Evolutionary conservation across 2,113 vertebrate species (phyloP), one percentile per base, ranked within the genome.

Genomic region (Piprites chloris): DNA sequence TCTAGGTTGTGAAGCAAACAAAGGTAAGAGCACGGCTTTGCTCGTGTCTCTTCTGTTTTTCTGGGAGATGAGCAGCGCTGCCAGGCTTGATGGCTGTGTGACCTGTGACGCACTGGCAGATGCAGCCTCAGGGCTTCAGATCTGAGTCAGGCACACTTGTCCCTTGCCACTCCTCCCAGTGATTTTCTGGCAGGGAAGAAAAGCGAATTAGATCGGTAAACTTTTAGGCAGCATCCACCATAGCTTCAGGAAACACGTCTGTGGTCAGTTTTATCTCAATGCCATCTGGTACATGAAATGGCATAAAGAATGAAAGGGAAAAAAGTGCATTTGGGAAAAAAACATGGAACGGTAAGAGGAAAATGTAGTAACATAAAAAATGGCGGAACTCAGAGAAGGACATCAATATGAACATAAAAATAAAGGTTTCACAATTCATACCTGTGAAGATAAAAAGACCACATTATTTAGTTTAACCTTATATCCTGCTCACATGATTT

Each of bases 61-160:
- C 66, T 72, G 50, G 37, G 77, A 53, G 37, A 21, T 42, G 42
- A 90, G 24, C 66, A 87, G 32, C 35, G 4, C 24, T 2, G 8
- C 63, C 41, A 50, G 71, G 11, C 28, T 47, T 0, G 0, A 44
- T 47, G 47, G 44, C 49, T 61, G 68, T 35, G 27, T 77, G 67
- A 82, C 63, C 79, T 61, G 33, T 46, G 33, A 62, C 10, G 10
- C 0, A 0, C 49, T 66, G 53, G 78, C 62, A 84, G 59, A 59
- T 7, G 32, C 37, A 56, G 62, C 58, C 59, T 61, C 9, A 5
- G 61, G 69, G 30, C 56, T 74, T 50, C 53, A 41, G 44, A 16
- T 56, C 62, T 24, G 33, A 85, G 52, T 41, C 55, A 56, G 53
- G n/a, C 52, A 33, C 0, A 1, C 55, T 68, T 0, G 0, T 52